Evolutionary conservation across 1,140 invertebrate species (phyloP).

Genomic region (Heliconius hermathena): DNA sequence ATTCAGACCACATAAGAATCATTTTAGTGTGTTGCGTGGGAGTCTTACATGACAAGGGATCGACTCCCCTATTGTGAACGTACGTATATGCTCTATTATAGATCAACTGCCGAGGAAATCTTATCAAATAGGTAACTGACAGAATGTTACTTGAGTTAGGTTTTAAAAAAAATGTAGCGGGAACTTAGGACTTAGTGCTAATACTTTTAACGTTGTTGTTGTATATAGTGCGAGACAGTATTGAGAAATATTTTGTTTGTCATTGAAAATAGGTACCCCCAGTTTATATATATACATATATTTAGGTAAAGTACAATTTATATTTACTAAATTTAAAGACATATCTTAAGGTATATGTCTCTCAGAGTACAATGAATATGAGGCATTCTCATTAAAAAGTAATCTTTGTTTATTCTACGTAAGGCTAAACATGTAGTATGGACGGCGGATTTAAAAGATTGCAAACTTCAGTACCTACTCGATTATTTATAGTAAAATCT

Average conservation of each 20-base stretch:
- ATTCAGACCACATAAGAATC: slow-evolving; percentile 16
- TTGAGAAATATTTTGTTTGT: background rate
- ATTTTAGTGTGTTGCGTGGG: slow-evolving; percentile 34
- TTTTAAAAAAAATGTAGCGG: too few relatives aligned
- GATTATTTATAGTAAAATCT: slow-evolving; percentile 5
- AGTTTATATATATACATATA: too few relatives aligned
- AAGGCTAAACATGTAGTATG: slow-evolving; percentile 27
- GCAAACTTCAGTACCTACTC: slow-evolving; percentile 19
- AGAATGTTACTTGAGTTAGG: background rate
- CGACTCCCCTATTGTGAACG: slow-evolving; percentile 71
- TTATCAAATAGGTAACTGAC: background rate
- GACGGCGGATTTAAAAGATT: slow-evolving; percentile 28
- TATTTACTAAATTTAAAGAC: too few relatives aligned
- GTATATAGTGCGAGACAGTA: too few relatives aligned
- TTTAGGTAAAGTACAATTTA: too few relatives aligned
- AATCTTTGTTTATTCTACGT: slow-evolving; percentile 16
- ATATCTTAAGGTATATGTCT: background rate
- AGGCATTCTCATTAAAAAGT: slow-evolving; percentile 16
- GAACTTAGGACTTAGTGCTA: too few relatives aligned
- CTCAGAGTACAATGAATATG: background rate
- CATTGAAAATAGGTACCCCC: background rate
- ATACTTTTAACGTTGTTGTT: too few relatives aligned
- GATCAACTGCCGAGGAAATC: slow-evolving; percentile 40
- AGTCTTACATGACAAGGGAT: slow-evolving; percentile 65
- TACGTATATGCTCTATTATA: slow-evolving; percentile 60